phyloP scores from a whole-genome alignment of 2,888 invertebrate species.

The Napeogenes sylphis region DNA sequence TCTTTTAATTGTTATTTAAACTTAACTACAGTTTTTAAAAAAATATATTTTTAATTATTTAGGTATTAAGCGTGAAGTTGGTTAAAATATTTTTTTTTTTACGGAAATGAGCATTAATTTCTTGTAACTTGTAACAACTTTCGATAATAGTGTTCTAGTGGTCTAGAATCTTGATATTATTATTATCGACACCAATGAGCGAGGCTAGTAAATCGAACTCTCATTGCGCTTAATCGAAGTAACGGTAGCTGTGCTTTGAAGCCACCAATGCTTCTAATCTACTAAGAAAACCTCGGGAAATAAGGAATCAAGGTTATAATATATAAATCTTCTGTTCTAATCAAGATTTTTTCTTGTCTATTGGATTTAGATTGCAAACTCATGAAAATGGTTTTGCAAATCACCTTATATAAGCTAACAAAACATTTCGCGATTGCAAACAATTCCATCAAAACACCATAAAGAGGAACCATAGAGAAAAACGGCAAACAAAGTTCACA shows the following conservation, averaged over 20 bases:
- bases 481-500: conserved; percentile 29
- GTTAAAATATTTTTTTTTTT: background rate
- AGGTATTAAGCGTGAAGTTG: no score
- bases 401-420: background rate
- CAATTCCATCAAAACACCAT: conserved; percentile 3
- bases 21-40: no score
- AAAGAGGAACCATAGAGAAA: conserved; percentile 3
- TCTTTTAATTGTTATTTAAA: no score
- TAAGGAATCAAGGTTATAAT: background rate
- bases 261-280: conserved; percentile 7
- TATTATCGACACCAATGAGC: conserved; percentile 14
- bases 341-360: background rate
- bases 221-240: conserved; percentile 40
- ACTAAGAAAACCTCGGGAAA: background rate
- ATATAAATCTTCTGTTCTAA: background rate
- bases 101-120: background rate
- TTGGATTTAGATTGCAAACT: background rate
- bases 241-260: conserved; percentile 32
- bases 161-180: background rate
- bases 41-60: no score
- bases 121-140: background rate
- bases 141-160: background rate
- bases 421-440: background rate
- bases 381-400: background rate
- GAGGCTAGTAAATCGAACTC: conserved; percentile 19